phyloP scores from a whole-genome alignment of 2,113 vertebrate species.

The Neomonachus schauinslandi region DNA sequence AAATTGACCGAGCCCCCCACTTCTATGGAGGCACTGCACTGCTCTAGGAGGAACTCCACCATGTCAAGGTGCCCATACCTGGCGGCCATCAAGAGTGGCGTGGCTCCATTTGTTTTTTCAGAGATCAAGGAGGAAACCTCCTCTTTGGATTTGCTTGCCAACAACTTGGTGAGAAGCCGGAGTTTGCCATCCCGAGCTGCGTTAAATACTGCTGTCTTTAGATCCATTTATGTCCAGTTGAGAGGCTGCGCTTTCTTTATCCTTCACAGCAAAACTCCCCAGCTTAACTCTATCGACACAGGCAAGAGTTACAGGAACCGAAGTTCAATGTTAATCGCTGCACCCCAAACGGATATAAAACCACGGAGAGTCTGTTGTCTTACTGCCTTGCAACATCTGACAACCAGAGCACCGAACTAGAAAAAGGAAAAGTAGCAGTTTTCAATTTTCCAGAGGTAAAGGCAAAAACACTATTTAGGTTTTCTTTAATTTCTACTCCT shows the following conservation, averaged over 20 bases:
- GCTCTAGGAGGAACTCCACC: slow-evolving; percentile 97
- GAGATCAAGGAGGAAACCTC: slow-evolving; percentile 94
- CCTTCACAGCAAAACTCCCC: slow-evolving; percentile 55
- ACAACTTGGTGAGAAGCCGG: slow-evolving; percentile 94
- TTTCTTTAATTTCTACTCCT: slow-evolving; percentile 12
- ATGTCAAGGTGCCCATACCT: slow-evolving; percentile 98
- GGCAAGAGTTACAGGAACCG: slow-evolving; percentile 53
- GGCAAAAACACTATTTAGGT: background rate
- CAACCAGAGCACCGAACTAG: slow-evolving; percentile 58
- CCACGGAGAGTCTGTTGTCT: slow-evolving; percentile 51
- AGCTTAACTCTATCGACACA: slow-evolving; percentile 54
- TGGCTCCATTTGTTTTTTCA: slow-evolving; percentile 97
- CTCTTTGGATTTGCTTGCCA: slow-evolving; percentile 95
- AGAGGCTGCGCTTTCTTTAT: slow-evolving; percentile 73
- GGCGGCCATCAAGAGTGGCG: slow-evolving; percentile 96
- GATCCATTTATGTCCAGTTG: slow-evolving; percentile 91
- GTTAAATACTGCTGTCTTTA: slow-evolving; percentile 99
- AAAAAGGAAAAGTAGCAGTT: background rate
- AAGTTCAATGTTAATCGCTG: slow-evolving; percentile 46
- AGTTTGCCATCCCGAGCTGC: slow-evolving; percentile 98
- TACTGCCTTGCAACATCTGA: slow-evolving; percentile 59
- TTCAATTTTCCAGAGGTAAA: background rate
- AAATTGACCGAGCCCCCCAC: slow-evolving; percentile 97
- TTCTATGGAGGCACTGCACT: slow-evolving; percentile 95
- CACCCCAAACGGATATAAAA: slow-evolving; percentile 45